These are phyloP conservation scores for Saccostrea echinata DNA, from an alignment of 1,140 invertebrate species.

Conservation along the genomic window DNA sequence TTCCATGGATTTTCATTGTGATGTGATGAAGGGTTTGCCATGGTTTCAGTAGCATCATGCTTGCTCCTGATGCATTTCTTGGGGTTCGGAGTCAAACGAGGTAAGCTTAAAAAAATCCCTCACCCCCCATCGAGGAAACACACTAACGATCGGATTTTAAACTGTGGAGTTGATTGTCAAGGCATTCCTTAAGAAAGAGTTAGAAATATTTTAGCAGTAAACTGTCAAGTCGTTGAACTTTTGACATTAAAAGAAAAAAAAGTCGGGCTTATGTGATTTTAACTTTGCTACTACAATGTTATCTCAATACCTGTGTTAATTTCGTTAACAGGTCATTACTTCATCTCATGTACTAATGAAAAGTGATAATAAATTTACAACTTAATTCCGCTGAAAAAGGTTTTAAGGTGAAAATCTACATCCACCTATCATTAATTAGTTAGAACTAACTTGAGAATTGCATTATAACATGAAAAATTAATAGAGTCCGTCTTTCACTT, in stretches of 20 bases:
- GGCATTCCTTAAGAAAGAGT: too few relatives aligned
- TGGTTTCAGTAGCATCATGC: slow-evolving; percentile 31
- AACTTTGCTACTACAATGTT: background rate
- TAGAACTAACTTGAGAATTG: background rate
- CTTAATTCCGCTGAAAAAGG: background rate
- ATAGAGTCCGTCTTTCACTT: background rate
- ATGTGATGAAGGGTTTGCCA: slow-evolving; percentile 25
- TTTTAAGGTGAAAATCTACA: background rate
- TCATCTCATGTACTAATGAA: background rate
- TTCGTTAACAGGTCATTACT: background rate
- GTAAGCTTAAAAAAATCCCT: background rate
- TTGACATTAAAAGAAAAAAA: background rate
- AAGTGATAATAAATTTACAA: background rate
- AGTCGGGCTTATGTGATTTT: background rate
- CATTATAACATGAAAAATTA: slow-evolving; percentile 25
- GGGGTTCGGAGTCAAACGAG: slow-evolving; percentile 22
- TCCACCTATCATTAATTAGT: background rate
- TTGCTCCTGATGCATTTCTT: slow-evolving; percentile 17
- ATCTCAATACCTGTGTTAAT: too few relatives aligned
- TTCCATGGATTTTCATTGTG: slow-evolving; percentile 8
- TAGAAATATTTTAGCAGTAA: too few relatives aligned
- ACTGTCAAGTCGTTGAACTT: background rate
- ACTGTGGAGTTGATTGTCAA: background rate
- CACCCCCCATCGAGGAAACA: background rate
- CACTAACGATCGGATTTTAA: background rate